Evolutionary conservation across 2,113 vertebrate species (phyloP).

Genomic region (Semicossyphus pulcher): DNA sequence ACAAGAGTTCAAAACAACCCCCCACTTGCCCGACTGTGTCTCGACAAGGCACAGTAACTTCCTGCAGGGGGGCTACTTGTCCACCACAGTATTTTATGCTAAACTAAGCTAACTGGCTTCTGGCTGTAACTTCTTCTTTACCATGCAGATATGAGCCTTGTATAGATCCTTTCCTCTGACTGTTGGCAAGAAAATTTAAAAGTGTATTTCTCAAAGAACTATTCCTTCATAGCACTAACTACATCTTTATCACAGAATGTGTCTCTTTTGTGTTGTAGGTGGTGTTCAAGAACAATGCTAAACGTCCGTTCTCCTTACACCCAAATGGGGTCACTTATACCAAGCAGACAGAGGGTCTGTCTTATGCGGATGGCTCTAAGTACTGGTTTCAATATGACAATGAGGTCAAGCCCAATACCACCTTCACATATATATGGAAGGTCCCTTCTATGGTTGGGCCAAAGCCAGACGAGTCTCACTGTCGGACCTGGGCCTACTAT

Average conservation of each 20-base stretch:
- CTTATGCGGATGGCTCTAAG: conserved; percentile 90
- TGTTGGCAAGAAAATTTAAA: too few species aligned
- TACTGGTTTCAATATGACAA: conserved; percentile 90
- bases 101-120: too few species aligned
- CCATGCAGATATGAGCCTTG: too few species aligned
- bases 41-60: too few species aligned
- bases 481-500: conserved; percentile 94
- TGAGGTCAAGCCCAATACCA: conserved; percentile 86
- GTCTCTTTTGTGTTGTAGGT: conserved; percentile 80
- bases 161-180: too few species aligned
- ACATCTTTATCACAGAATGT: background rate
- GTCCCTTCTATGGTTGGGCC: conserved; percentile 84
- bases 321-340: conserved; percentile 88
- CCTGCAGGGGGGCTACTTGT: too few species aligned
- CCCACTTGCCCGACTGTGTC: too few species aligned
- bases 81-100: too few species aligned
- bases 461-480: conserved; percentile 79
- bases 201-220: too few species aligned
- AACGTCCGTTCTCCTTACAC: conserved; percentile 91
- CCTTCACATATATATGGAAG: conserved; percentile 92
- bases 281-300: conserved; percentile 93
- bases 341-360: conserved; percentile 74
- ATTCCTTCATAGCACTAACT: background rate
- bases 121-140: background rate
- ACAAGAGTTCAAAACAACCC: too few species aligned